Conservation (phyloP, 2,888 invertebrate genomes). For the Oscheius sp. region DNA sequence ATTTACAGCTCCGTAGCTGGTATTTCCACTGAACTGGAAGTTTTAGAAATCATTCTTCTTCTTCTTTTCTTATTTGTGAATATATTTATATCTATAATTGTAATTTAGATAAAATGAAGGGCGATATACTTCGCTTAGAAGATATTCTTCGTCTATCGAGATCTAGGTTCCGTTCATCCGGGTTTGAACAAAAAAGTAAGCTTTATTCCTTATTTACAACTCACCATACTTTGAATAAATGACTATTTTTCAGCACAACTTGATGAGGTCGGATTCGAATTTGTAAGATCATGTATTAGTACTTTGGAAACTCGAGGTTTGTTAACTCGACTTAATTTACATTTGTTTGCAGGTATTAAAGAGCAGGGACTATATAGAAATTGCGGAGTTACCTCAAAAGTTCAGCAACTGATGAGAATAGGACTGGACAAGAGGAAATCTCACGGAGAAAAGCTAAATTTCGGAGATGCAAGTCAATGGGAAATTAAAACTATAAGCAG, state of each 20-base stretch:
- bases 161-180: too few relatives aligned
- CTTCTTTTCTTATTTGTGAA: too few relatives aligned
- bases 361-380: constrained; percentile 91
- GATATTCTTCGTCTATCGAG: too few relatives aligned
- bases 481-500: constrained; percentile 97
- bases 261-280: constrained; percentile 89
- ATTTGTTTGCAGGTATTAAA: constrained; percentile 76
- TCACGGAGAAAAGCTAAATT: constrained; percentile 73
- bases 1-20: not conserved
- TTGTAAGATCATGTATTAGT: constrained; percentile 81
- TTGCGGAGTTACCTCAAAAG: constrained; percentile 94
- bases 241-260: constrained; percentile 75
- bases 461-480: constrained; percentile 80
- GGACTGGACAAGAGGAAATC: constrained; percentile 79
- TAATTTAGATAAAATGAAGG: too few relatives aligned
- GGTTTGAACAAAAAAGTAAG: too few relatives aligned
- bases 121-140: too few relatives aligned
- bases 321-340: not conserved
- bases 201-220: too few relatives aligned
- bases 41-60: too few relatives aligned
- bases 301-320: constrained; percentile 42
- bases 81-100: too few relatives aligned
- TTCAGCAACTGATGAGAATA: constrained; percentile 80
- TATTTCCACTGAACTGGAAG: not conserved
- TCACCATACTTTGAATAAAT: too few relatives aligned